Evolutionary conservation across 2,113 vertebrate genomes (phyloP).

Genomic region (Boulengeromyrus knoepffleri): DNA sequence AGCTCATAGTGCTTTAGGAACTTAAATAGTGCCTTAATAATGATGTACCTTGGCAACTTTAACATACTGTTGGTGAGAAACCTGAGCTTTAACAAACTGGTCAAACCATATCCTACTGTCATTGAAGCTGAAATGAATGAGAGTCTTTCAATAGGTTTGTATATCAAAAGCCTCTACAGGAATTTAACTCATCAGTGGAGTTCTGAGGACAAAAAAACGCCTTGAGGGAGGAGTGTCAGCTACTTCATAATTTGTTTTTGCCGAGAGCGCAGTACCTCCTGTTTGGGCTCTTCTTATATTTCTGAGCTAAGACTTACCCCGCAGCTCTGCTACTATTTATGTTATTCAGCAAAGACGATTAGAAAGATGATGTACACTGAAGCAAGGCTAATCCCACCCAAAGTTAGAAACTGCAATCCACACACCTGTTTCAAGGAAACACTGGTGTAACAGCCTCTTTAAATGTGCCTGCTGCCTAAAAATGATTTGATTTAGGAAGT

Average conservation of each 20-base stretch:
- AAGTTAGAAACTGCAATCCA: neutral
- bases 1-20: neutral
- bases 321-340: conserved; percentile 8
- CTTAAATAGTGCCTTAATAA: neutral
- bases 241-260: neutral
- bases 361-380: neutral
- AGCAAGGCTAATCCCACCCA: neutral
- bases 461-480: neutral
- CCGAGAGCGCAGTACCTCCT: neutral
- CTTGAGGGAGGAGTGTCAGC: neutral
- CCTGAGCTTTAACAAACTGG: neutral
- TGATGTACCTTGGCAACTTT: neutral
- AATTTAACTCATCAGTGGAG: neutral
- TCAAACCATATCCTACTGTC: neutral
- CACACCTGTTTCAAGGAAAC: neutral
- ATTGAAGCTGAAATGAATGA: neutral
- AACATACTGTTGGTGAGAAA: neutral
- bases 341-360: conserved; percentile 13
- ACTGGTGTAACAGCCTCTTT: neutral
- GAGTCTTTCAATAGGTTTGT: neutral
- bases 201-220: neutral
- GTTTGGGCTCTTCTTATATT: neutral
- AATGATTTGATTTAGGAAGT: neutral
- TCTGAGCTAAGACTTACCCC: conserved; percentile 1
- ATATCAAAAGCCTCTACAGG: neutral